Base-by-base conservation (phyloP, 37 sponge, comb jelly and placozoan species). In the Tethya wilhelma region DNA sequence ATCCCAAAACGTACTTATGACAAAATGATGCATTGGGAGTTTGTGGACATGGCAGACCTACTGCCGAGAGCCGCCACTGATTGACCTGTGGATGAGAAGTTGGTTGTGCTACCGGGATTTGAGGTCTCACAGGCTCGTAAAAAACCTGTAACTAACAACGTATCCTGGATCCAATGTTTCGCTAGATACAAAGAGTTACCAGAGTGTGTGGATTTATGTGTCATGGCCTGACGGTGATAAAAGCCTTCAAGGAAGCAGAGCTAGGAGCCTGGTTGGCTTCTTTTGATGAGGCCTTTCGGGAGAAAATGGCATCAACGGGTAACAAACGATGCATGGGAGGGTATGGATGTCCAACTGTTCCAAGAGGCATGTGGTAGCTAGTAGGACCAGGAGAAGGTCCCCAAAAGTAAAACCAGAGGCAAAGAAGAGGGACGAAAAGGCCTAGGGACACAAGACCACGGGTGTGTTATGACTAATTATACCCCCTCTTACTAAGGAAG, bases 241-340 rank as follows among this genome's bases (percentile, higher is more conserved):
- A 62, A n/a, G 63, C 63, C 23, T 62, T 62, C 28, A 62, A 23
- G 9, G 63, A 62, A 8, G 63, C 63, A 26, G 63, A 62, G 63
- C 26, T n/a, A 8, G 25, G 25, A 26, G 63, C 63, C 63, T 62
- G 63, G 63, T 8, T 17, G 22, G n/a, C n/a, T n/a, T 14, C 8
- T 17, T 62, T n/a, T 62, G 63, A 62, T n/a, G 63, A 62, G 63
- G 63, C 63, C 7, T 62, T 25, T 26, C 23, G 63, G 63, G 63
- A 62, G 63, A 62, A 62, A 62, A 62, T 62, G 63, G 63, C 63
- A 62, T 62, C 63, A n/a, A 62, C 63, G 7, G 63, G 63, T 17
- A 62, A 62, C 28, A 62, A 23, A 62, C n/a, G n/a, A n/a, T n/a
- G 29, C 23, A 7, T 62, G 63, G 63, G 26, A 8, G 29, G 23